phyloP scores from a whole-genome alignment of 2,888 invertebrate species.

The Rhagonycha lutea region DNA sequence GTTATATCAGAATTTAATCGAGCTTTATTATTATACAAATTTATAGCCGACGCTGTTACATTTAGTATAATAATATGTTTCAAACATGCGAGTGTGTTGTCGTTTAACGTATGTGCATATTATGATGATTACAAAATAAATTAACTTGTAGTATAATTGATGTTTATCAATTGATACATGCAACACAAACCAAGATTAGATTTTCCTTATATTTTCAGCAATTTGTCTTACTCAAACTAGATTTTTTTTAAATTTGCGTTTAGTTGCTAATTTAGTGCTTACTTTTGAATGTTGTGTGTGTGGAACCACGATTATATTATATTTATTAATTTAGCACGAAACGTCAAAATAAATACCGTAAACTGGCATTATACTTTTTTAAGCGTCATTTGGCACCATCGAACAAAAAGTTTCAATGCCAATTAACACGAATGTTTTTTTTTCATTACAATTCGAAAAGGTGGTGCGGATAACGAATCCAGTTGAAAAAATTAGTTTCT shows the following conservation, averaged over 20 bases:
- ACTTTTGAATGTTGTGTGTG: background rate
- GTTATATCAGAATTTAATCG: slow-evolving; percentile 39
- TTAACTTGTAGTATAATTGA: slow-evolving; percentile 42
- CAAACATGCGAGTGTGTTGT: slow-evolving; percentile 41
- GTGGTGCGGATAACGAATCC: background rate
- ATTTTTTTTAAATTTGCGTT: background rate
- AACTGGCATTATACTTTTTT: background rate
- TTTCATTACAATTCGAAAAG: background rate
- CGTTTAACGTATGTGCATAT: slow-evolving; percentile 47
- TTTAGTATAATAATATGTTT: slow-evolving; percentile 41
- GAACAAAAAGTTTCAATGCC: slow-evolving; percentile 1
- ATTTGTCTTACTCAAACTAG: background rate
- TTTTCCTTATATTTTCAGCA: background rate
- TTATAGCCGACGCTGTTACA: slow-evolving; percentile 35
- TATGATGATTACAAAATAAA: slow-evolving; percentile 48
- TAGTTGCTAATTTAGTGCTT: background rate
- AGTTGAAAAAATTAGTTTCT: background rate
- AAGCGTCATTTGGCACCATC: background rate
- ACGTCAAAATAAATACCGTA: slow-evolving; percentile 2
- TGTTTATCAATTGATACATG: slow-evolving; percentile 8
- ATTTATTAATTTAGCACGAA: slow-evolving; percentile 2
- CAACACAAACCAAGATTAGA: background rate
- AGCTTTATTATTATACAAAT: slow-evolving; percentile 40
- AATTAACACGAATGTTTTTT: background rate
- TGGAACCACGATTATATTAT: background rate